Evolutionary conservation across 2,888 invertebrate genomes (phyloP).

Genomic region (Octodonta nipae): DNA sequence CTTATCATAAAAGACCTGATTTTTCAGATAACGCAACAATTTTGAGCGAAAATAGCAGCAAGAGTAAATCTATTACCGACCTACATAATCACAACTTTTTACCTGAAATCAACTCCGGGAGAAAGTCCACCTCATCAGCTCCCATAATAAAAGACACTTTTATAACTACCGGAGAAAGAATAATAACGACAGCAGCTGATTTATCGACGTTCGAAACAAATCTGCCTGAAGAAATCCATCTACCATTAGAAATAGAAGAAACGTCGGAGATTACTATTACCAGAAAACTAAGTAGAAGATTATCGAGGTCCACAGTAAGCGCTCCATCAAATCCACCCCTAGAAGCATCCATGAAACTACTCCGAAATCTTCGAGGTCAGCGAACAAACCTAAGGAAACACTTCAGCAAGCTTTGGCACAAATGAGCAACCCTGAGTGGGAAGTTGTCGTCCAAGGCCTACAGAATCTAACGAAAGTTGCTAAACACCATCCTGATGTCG

Average conservation of each 20-base stretch:
- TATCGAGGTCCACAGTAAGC: constrained; percentile 16
- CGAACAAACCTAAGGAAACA: constrained; percentile 47
- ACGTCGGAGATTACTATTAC: constrained; percentile 11
- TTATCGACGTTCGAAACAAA: background rate
- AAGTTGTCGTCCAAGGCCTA: constrained; percentile 57
- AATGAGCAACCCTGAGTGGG: constrained; percentile 67
- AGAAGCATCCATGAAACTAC: constrained; percentile 11
- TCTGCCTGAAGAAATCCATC: constrained; percentile 6
- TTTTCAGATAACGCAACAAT: no score
- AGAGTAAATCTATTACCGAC: constrained; percentile 30
- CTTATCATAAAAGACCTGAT: constrained; percentile 8
- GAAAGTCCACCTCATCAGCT: constrained; percentile 32
- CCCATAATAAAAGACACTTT: constrained; percentile 18
- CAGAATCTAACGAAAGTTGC: constrained; percentile 55
- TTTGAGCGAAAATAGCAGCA: constrained; percentile 12
- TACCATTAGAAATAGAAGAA: background rate
- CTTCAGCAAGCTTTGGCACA: constrained; percentile 49
- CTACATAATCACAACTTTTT: constrained; percentile 23
- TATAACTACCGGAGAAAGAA: no score
- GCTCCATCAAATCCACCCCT: constrained; percentile 17
- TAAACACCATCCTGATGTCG: constrained; percentile 48
- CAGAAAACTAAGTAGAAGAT: constrained; percentile 19
- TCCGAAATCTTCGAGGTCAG: constrained; percentile 11
- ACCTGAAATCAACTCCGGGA: constrained; percentile 24
- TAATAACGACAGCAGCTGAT: no score